A percentile compares a stretch with the other conserved stretches of the same genome.
phyloP scores from a whole-genome alignment of 2,888 invertebrate genomes.

The Ditylenchus weischeri region DNA sequence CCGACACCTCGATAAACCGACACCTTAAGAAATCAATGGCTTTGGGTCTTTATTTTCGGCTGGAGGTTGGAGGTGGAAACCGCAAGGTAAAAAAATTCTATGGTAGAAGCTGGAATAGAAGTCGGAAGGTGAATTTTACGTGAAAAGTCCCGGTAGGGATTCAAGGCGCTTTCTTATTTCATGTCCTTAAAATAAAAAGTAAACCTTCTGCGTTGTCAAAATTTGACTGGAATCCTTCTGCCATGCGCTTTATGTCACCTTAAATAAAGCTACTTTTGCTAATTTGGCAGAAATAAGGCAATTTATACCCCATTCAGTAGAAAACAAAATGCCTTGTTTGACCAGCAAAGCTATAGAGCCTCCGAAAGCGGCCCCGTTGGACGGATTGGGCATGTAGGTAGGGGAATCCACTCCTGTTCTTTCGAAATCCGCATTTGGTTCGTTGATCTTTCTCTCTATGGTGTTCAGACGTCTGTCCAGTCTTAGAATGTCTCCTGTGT shows the following conservation, averaged over 20 bases:
- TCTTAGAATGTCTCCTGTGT: conserved; percentile 73
- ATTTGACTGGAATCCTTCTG: background rate
- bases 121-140: too few relatives aligned
- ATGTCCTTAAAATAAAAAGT: too few relatives aligned
- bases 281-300: too few relatives aligned
- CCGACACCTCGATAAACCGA: too few relatives aligned
- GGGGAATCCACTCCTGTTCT: background rate
- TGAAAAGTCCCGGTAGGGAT: too few relatives aligned
- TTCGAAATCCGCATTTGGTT: background rate
- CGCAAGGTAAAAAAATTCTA: too few relatives aligned
- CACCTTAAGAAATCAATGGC: too few relatives aligned
- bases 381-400: background rate
- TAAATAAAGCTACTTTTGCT: too few relatives aligned
- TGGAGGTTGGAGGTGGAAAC: too few relatives aligned
- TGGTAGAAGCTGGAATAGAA: too few relatives aligned
- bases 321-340: conserved; percentile 77
- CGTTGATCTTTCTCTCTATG: conserved; percentile 60
- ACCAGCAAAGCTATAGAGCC: conserved; percentile 1
- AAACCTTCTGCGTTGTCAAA: background rate
- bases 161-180: too few relatives aligned
- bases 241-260: conserved; percentile 69
- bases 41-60: too few relatives aligned
- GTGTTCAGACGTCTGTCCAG: conserved; percentile 77
- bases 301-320: conserved; percentile 77
- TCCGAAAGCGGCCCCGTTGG: background rate